phyloP scores from a whole-genome alignment of 2,888 invertebrate species.

The Machimus rusticus region DNA sequence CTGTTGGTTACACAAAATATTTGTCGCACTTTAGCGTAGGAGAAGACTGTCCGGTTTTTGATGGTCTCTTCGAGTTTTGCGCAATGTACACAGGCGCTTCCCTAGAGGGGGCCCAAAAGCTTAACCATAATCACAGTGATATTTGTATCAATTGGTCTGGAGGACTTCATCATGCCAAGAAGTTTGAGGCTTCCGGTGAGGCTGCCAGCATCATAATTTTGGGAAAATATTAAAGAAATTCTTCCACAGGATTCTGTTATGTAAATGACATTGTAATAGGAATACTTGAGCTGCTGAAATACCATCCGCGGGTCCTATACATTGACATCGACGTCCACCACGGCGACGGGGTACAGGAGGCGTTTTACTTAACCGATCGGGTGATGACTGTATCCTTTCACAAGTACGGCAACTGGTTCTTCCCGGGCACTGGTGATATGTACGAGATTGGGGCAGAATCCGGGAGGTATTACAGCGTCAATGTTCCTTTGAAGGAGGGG shows the following conservation, averaged over 20 bases:
- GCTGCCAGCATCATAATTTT: background rate
- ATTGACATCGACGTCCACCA: constrained; percentile 99
- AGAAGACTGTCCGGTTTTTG: constrained; percentile 95
- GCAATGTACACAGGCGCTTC: constrained; percentile 98
- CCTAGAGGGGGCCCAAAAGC: constrained; percentile 93
- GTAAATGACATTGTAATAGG: constrained; percentile 99
- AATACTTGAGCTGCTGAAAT: constrained; percentile 92
- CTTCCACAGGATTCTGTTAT: constrained; percentile 86
- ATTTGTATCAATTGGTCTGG: constrained; percentile 99
- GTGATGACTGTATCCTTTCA: constrained; percentile 99
- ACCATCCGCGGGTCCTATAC: constrained; percentile 93
- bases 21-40: constrained; percentile 96
- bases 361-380: constrained; percentile 94
- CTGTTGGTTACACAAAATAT: constrained; percentile 83
- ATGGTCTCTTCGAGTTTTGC: constrained; percentile 98
- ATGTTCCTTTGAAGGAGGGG: constrained; percentile 97
- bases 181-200: constrained; percentile 92
- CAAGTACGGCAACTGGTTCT: constrained; percentile 97
- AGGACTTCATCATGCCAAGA: constrained; percentile 98
- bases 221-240: background rate
- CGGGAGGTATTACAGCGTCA: constrained; percentile 96
- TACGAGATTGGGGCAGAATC: constrained; percentile 97
- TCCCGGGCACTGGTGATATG: constrained; percentile 99
- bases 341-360: constrained; percentile 93
- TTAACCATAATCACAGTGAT: constrained; percentile 94